phyloP scores from a whole-genome alignment of 2,888 invertebrate species.

The Lithodes maja region DNA sequence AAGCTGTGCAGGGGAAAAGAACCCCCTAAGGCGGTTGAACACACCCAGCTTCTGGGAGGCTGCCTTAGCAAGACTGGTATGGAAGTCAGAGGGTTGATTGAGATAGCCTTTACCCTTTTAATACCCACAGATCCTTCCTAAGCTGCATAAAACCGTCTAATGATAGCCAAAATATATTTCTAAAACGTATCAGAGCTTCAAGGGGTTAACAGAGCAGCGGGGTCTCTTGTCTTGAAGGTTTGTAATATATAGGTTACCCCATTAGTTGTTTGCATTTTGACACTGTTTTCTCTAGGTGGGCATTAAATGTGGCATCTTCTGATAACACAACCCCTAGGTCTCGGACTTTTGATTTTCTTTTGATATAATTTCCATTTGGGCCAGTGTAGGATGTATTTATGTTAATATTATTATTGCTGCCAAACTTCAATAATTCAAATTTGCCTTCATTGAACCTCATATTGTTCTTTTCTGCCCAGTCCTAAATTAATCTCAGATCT shows the following conservation, averaged over 20 bases:
- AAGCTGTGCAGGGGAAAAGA: too few relatives aligned
- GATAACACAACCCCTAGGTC: not conserved
- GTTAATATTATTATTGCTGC: not conserved
- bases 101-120: too few relatives aligned
- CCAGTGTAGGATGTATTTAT: not conserved
- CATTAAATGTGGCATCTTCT: not conserved
- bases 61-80: too few relatives aligned
- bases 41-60: too few relatives aligned
- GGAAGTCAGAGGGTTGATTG: too few relatives aligned
- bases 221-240: not conserved
- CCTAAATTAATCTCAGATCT: not conserved
- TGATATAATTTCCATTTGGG: not conserved
- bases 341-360: not conserved
- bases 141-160: too few relatives aligned
- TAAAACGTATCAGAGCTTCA: too few relatives aligned
- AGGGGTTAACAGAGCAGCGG: not conserved
- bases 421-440: not conserved
- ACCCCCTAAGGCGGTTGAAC: too few relatives aligned
- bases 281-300: not conserved
- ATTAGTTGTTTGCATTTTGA: constrained; percentile 1
- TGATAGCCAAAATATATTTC: too few relatives aligned
- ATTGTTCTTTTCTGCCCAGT: too few relatives aligned
- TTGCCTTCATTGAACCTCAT: too few relatives aligned
- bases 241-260: not conserved
- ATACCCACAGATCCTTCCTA: too few relatives aligned